These are phyloP conservation scores for Apamea crenata DNA, from an alignment of 2,888 invertebrate genomes.

Conservation along the genomic window DNA sequence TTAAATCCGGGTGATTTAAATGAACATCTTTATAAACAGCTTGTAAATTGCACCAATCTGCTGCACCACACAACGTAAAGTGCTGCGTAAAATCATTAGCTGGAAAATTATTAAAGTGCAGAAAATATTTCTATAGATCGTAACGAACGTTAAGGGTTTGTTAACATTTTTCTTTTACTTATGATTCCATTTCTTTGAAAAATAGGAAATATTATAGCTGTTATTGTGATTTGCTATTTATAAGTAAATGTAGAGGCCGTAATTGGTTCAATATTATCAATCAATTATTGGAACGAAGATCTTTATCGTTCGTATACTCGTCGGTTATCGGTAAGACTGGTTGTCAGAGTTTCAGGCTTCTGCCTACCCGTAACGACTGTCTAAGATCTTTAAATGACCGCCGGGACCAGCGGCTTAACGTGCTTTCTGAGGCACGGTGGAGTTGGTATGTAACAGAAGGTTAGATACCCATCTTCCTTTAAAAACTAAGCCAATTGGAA, in stretches of 20 bases:
- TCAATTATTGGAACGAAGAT: too few relatives aligned
- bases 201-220: neutral
- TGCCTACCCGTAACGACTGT: neutral
- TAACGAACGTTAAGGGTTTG: neutral
- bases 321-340: neutral
- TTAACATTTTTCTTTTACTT: neutral
- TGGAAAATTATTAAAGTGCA: slow-evolving; percentile 30
- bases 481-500: neutral
- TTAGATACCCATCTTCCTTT: neutral
- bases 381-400: neutral
- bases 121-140: slow-evolving; percentile 19
- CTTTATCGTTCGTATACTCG: too few relatives aligned
- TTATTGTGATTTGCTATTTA: neutral
- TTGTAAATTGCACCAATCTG: slow-evolving; percentile 53
- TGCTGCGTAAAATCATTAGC: slow-evolving; percentile 63
- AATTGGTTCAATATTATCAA: neutral
- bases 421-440: neutral
- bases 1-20: too few relatives aligned
- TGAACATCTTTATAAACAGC: too few relatives aligned
- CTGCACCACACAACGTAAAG: slow-evolving; percentile 59
- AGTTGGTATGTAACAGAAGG: neutral
- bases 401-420: neutral
- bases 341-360: neutral
- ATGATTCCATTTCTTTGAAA: neutral
- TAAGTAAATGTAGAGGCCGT: neutral